Evolutionary conservation across 2,888 invertebrate species (phyloP).

Genomic region (Agonopterix heracliana): DNA sequence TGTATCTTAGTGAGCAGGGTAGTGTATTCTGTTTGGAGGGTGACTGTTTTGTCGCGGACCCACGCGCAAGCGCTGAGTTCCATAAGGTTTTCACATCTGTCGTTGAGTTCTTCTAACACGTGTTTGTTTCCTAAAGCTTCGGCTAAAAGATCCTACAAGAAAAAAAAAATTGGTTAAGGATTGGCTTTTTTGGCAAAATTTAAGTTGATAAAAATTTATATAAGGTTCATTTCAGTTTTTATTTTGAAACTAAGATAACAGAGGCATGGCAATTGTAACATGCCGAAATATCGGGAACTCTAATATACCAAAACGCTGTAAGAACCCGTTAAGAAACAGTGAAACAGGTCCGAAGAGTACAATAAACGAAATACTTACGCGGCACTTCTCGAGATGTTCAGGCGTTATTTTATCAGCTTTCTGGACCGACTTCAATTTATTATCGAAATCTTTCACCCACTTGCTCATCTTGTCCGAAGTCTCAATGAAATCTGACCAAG

Average conservation of each 20-base stretch:
- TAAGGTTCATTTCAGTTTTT: not conserved
- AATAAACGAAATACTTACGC: constrained; percentile 71
- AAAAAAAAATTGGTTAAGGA: too few species aligned
- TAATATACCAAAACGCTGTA: too few species aligned
- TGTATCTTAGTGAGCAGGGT: constrained; percentile 86
- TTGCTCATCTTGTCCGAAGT: constrained; percentile 83
- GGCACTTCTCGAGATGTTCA: constrained; percentile 85
- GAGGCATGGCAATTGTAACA: too few species aligned
- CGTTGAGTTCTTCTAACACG: constrained; percentile 88
- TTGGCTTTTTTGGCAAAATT: too few species aligned
- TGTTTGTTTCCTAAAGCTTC: constrained; percentile 87
- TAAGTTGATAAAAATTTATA: not conserved
- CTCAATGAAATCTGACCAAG: constrained; percentile 88
- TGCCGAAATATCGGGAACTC: too few species aligned
- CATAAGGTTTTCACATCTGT: constrained; percentile 90
- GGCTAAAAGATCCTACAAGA: constrained; percentile 78
- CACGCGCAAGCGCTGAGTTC: constrained; percentile 90
- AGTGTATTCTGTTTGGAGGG: constrained; percentile 88
- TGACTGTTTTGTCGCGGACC: constrained; percentile 91
- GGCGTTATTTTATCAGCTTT: constrained; percentile 85
- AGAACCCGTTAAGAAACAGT: too few species aligned
- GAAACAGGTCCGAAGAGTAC: not conserved
- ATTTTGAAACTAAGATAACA: too few species aligned
- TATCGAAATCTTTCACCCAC: constrained; percentile 84
- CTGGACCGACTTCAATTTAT: constrained; percentile 78